Conservation (phyloP, 1,140 invertebrate species). For the Camponotus floridanus region DNA sequence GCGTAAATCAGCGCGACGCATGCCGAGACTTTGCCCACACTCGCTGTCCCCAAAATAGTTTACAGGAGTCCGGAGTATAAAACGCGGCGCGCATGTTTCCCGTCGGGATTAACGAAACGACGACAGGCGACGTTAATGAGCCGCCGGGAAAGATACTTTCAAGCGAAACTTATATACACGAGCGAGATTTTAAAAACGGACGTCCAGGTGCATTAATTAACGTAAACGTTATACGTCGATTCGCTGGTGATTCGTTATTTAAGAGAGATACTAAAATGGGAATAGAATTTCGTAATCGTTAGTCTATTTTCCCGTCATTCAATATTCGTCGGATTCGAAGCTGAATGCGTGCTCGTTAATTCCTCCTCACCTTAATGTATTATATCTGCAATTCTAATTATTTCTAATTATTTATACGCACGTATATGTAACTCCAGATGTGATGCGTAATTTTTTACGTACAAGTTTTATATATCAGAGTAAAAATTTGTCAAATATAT, state of each 20-base stretch:
- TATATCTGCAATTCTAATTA: no score
- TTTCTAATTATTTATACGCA: neutral
- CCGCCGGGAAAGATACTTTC: slow-evolving; percentile 59
- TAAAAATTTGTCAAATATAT: neutral
- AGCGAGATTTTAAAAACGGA: neutral
- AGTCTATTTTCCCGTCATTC: no score
- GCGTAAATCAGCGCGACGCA: slow-evolving; percentile 78
- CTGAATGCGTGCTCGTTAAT: no score
- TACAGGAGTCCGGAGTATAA: slow-evolving; percentile 70
- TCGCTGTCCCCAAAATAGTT: slow-evolving; percentile 79
- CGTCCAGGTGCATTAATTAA: slow-evolving; percentile 18
- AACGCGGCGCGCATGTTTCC: slow-evolving; percentile 64
- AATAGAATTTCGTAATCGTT: neutral
- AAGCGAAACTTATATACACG: neutral
- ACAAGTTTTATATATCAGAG: no score
- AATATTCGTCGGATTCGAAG: no score
- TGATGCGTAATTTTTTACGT: no score
- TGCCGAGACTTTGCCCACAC: slow-evolving; percentile 76
- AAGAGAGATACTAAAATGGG: no score
- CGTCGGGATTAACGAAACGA: slow-evolving; percentile 69
- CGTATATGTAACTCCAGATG: neutral
- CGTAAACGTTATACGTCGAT: neutral
- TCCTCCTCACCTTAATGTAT: no score
- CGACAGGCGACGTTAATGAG: slow-evolving; percentile 67
- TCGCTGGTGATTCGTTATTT: no score